Base-by-base conservation (phyloP, 1,140 invertebrate species). In the Chelonus insularis region DNA sequence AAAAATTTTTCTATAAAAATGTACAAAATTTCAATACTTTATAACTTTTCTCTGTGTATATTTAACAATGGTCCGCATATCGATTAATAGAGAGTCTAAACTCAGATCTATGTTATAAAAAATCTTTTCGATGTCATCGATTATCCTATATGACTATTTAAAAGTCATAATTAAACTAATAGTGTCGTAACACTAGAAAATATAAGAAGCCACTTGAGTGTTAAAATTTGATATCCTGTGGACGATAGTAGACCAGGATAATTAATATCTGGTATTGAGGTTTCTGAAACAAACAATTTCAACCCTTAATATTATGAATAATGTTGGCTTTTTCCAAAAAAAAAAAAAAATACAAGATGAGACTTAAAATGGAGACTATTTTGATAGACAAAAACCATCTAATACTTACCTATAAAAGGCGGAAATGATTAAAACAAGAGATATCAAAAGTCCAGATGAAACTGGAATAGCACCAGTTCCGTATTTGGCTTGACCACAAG, bases 401-500 rank as follows among this genome's bases (percentile, higher is more conserved):
- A 47, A 52, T 64, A 72, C 72, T 74, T 78, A 82, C 79, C 75
- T 80, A 64, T 80, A 58, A 56, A 76, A 57, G 51, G 74, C 64
- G 58, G 80, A 68, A 63, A 76, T 64, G 37, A 82, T 71, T 57
- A 84, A 68, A 41, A 84, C 63, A 62, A 84, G 64, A 39, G 73
- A 71, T 63, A 85, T 64, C 64, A 82, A 62, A 41, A 72, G 61
- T 59, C 73, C 72, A 39, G 80, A 80, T 67, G 78, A 76, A 62
- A 78, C 56, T 69, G 76, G 71, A 43, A 75, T 50, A 67, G 69
- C 81, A 45, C 86, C 87, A 54, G 82, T 81, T 65, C 83, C 86
- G 72, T 86, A 89, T 54, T 85, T 82, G 51, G 86, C 84, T 79
- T 90, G 88, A 36, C 89, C 91, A 84, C 94, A 96, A 71, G 94